Evolutionary conservation across 2,888 invertebrate genomes (phyloP).

Genomic region (Stenichneumon culpator): DNA sequence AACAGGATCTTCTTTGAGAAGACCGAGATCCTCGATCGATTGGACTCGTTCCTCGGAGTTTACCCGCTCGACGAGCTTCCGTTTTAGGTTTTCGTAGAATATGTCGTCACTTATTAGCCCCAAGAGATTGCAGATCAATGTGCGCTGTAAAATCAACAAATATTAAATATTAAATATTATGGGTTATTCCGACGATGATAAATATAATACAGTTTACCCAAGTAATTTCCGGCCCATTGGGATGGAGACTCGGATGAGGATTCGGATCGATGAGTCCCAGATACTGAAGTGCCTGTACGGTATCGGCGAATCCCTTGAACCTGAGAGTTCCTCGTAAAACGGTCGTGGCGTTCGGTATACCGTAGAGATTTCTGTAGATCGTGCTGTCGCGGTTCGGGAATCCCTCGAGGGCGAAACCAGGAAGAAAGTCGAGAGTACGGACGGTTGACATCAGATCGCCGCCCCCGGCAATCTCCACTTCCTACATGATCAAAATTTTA

Average conservation of each 20-base stretch:
- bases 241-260: slow-evolving; percentile 96
- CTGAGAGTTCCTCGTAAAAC: slow-evolving; percentile 97
- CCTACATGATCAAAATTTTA: slow-evolving; percentile 84
- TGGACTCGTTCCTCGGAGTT: slow-evolving; percentile 90
- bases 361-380: slow-evolving; percentile 94
- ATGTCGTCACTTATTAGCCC: slow-evolving; percentile 94
- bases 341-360: slow-evolving; percentile 94
- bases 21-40: slow-evolving; percentile 94
- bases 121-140: slow-evolving; percentile 94
- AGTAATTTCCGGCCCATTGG: slow-evolving; percentile 97
- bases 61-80: slow-evolving; percentile 93
- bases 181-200: background rate
- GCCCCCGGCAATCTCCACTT: slow-evolving; percentile 95
- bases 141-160: slow-evolving; percentile 87
- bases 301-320: slow-evolving; percentile 96
- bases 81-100: slow-evolving; percentile 96
- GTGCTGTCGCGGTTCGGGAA: slow-evolving; percentile 99
- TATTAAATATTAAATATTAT: too few relatives aligned
- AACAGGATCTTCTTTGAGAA: slow-evolving; percentile 93
- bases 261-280: slow-evolving; percentile 95
- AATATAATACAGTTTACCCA: slow-evolving; percentile 89
- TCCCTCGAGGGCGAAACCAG: slow-evolving; percentile 98
- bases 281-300: slow-evolving; percentile 94
- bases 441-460: slow-evolving; percentile 95
- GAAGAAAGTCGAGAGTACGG: slow-evolving; percentile 94